Percentiles rank a stretch among this genome's conserved stretches.
These are phyloP conservation scores for Ephydatia muelleri DNA, from an alignment of 37 sponge, comb jelly and placozoan species.

Conservation along the genomic window DNA sequence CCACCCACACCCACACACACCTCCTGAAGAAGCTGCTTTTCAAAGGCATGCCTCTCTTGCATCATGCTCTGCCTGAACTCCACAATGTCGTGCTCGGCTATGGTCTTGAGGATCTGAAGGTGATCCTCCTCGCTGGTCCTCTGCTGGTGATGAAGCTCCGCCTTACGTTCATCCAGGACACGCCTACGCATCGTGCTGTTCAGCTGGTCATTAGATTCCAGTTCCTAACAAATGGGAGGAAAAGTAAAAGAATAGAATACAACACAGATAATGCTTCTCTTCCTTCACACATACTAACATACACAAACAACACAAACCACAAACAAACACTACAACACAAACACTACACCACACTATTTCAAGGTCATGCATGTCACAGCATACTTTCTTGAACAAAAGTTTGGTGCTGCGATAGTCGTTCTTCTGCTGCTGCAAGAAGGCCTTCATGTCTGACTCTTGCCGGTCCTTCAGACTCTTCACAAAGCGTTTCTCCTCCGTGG, in stretches of 20 bases:
- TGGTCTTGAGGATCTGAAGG: constrained; percentile 68
- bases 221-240: constrained; percentile 23
- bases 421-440: constrained; percentile 83
- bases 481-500: constrained; percentile 76
- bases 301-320: not conserved
- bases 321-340: not conserved
- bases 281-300: not conserved
- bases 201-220: constrained; percentile 64
- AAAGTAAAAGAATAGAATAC: not conserved
- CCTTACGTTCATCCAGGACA: constrained; percentile 75
- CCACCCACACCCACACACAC: constrained; percentile 28
- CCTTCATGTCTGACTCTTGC: constrained; percentile 90
- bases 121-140: constrained; percentile 64
- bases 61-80: constrained; percentile 70
- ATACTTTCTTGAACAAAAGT: constrained; percentile 60
- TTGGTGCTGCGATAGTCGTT: constrained; percentile 78
- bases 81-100: constrained; percentile 66
- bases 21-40: constrained; percentile 84
- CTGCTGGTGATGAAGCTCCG: constrained; percentile 68
- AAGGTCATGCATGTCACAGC: too few relatives aligned
- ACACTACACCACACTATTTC: too few relatives aligned
- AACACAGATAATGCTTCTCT: too few relatives aligned
- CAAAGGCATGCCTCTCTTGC: constrained; percentile 75
- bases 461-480: constrained; percentile 59
- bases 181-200: constrained; percentile 58